These are phyloP conservation scores for Apostichopus parvimensis DNA, from an alignment of 35 echinoderm and acorn worm genomes.

Conservation along the genomic window DNA sequence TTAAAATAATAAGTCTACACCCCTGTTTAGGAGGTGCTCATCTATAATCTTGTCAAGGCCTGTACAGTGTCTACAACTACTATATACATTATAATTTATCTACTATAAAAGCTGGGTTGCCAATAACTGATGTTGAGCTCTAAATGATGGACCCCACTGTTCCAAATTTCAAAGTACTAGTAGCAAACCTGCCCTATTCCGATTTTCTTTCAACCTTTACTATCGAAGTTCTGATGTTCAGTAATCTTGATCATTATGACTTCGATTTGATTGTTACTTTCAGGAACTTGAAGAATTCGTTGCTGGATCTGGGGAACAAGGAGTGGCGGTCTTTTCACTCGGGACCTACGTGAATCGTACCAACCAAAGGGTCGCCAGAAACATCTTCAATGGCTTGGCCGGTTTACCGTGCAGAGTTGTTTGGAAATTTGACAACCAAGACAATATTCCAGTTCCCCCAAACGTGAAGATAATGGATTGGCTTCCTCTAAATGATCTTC, in stretches of 20 bases:
- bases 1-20: too few relatives aligned
- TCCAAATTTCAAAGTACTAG: too few relatives aligned
- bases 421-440: conserved; percentile 46
- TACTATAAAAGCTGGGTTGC: too few relatives aligned
- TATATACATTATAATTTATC: too few relatives aligned
- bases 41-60: too few relatives aligned
- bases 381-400: conserved; percentile 45
- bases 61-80: too few relatives aligned
- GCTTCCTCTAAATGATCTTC: conserved; percentile 75
- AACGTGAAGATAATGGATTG: conserved; percentile 61
- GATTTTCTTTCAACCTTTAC: not conserved
- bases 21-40: too few relatives aligned
- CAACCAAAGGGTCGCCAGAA: not conserved
- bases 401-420: conserved; percentile 58
- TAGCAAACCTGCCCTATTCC: not conserved
- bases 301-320: conserved; percentile 60
- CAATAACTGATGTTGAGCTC: too few relatives aligned
- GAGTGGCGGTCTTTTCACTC: conserved; percentile 64
- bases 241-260: not conserved
- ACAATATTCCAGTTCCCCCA: not conserved
- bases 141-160: too few relatives aligned
- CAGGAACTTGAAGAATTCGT: conserved; percentile 73
- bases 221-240: not conserved
- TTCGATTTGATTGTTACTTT: not conserved
- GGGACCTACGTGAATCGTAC: conserved; percentile 48